Conservation (phyloP, 2,113 vertebrate genomes). For the Chrysochloris asiatica region DNA sequence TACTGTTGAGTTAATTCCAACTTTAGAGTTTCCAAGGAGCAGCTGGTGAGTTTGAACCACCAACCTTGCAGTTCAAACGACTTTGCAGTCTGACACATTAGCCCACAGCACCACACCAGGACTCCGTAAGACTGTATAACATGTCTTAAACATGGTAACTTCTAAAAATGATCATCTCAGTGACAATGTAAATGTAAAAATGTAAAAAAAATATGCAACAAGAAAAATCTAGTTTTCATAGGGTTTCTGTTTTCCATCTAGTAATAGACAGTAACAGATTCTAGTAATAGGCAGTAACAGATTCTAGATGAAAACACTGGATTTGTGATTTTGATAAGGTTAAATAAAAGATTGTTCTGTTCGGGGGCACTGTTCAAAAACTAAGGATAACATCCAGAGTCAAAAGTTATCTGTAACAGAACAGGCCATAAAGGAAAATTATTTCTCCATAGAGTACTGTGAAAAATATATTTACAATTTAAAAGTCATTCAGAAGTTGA, state of each 20-base stretch:
- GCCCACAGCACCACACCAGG: no score
- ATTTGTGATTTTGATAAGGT: neutral
- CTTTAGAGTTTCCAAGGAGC: no score
- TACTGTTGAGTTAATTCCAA: no score
- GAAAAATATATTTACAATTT: neutral
- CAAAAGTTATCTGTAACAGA: neutral
- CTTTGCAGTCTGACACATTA: no score
- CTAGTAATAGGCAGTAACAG: no score
- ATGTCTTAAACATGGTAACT: neutral
- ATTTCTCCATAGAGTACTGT: neutral
- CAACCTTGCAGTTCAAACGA: no score
- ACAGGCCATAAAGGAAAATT: neutral
- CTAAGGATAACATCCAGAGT: neutral
- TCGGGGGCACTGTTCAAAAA: neutral
- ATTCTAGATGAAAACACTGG: neutral
- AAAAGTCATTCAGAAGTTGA: neutral
- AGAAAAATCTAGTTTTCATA: neutral
- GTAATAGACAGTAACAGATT: no score
- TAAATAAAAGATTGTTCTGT: neutral
- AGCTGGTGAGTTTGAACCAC: no score
- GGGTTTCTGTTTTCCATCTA: neutral
- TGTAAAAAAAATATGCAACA: no score
- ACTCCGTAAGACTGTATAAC: neutral
- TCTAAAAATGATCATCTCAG: neutral
- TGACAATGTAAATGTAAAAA: no score